Evolutionary conservation across 2,888 invertebrate species (phyloP), one percentile per base, ranked within the genome.

Genomic region (Cremastobaeus sp.): DNA sequence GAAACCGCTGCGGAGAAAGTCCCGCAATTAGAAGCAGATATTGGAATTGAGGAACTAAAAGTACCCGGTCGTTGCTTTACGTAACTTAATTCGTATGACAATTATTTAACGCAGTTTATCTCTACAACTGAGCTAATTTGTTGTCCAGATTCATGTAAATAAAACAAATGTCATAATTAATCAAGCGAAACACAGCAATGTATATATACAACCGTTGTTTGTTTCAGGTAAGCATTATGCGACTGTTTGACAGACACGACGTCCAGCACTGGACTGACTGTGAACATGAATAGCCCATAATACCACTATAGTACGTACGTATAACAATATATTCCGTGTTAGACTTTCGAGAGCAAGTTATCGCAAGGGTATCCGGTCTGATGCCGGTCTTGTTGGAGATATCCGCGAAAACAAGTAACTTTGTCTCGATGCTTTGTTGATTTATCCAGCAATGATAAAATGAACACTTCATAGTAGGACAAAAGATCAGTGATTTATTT

Each of bases 231-330:
- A 71, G 71, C 71, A 62, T 57, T 50, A 72, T 76, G 69, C 65
- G 76, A 76, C 79, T 79, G 81, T 84, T 85, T 66, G 65, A 55
- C 32, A 48, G 65, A 66, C 55, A 34, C 34, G 18, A 45, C 39
- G 62, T 70, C 60, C 55, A 55, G 54, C 39, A 28, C 25, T 35
- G 48, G 28, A 17, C 48, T 48, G 60, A 41, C 62, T 28, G 82
- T 79, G 82, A 83, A 83, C 82, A 82, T 84, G 84, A 83, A 83
- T 84, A 82, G 35, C 35, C 17, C 11, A 12, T 35, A 52, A 21
- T 20, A 25, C 32, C 25, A 8, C 4, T 35, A 50, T 21, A 62
- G 28, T 14, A 11, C 50, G 34, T 48, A 59, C 9, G 18, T 59
- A 47, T 37, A 47, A 59, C 59, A 47, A 64, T 43, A 28, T 41